Base-by-base conservation (phyloP, 2,113 vertebrate genomes). In the Strix aluco region DNA sequence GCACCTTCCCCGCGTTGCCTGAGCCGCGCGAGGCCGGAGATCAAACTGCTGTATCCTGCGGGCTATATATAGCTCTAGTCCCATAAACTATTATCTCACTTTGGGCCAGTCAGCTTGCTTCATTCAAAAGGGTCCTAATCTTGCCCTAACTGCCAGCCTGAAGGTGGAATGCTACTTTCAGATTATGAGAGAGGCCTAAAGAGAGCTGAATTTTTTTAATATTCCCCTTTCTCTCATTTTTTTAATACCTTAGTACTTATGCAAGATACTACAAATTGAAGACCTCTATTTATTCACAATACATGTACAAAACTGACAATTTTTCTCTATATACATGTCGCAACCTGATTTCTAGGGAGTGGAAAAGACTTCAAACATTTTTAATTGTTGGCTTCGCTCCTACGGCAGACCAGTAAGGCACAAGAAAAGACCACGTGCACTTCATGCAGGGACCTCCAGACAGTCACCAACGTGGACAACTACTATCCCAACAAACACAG, bases 21-120 rank as follows among this genome's bases (percentile, higher is more conserved):
- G 77, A 84, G 58, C 73, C 91, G 34, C 2, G 7, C n/a, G 69
- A 34, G 69, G 4, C 67, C 17, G 71, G 3, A 9, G 14, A 3
- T 81, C 1, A 1, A 74, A 19, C 63, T 12, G 29, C 86, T 40
- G 49, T 7, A 54, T 49, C 88, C 92, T 87, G 19, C 86, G 32
- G 86, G 20, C 87, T 91, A 92, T 73, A 77, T 63, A 95, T 90
- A 96, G 94, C 71, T 88, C 62, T 49, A 13, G n/a, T 49, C 59
- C 94, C 81, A 32, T 30, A 67, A 91, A 94, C 81, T 11, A 34
- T 86, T 92, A 82, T 94, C 91, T 92, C 87, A 44, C 74, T 90
- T 71, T 11, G 69, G 73, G 74, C 81, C 84, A 77, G 66, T 38
- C 46, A 4, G 17, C 71, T 62, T 32, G 84, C 84, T 90, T 63